phyloP scores from a whole-genome alignment of 1,140 invertebrate species.

The Drosophila trapezifrons region DNA sequence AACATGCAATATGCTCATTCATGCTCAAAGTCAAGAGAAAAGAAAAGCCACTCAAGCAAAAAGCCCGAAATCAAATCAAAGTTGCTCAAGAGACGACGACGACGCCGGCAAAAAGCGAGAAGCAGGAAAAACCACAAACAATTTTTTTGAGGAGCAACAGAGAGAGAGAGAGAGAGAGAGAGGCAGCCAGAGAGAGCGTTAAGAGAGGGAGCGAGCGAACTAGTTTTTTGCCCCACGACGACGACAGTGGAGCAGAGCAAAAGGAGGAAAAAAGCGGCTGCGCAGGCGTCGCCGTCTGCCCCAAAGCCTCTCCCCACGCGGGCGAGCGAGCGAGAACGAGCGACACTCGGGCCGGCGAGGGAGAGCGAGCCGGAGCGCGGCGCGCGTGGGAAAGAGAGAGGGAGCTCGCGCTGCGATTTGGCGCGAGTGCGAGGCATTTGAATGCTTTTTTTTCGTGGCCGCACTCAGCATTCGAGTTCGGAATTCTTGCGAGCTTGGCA shows the following conservation, averaged over 20 bases:
- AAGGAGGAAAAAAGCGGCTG: conserved; percentile 72
- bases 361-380: conserved; percentile 44
- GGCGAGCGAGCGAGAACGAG: conserved; percentile 50
- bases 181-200: not conserved
- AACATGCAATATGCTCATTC: conserved; percentile 60
- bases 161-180: conserved; percentile 8
- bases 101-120: conserved; percentile 32
- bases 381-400: conserved; percentile 45
- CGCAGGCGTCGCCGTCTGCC: conserved; percentile 66
- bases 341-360: conserved; percentile 24
- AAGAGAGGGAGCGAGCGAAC: conserved; percentile 35
- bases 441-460: conserved; percentile 81
- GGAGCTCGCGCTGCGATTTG: conserved; percentile 66
- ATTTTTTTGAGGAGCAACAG: conserved; percentile 56
- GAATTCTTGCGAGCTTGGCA: conserved; percentile 83
- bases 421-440: conserved; percentile 79
- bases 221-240: conserved; percentile 31
- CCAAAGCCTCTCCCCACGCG: conserved; percentile 30
- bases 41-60: conserved; percentile 70
- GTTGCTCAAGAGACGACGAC: conserved; percentile 66
- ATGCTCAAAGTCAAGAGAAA: conserved; percentile 65
- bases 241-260: conserved; percentile 37
- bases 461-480: conserved; percentile 83
- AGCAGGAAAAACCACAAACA: conserved; percentile 76
- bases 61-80: conserved; percentile 73